These are phyloP conservation scores for Sciurus carolinensis DNA, from an alignment of 2,797 vertebrate species.

Conservation along the genomic window DNA sequence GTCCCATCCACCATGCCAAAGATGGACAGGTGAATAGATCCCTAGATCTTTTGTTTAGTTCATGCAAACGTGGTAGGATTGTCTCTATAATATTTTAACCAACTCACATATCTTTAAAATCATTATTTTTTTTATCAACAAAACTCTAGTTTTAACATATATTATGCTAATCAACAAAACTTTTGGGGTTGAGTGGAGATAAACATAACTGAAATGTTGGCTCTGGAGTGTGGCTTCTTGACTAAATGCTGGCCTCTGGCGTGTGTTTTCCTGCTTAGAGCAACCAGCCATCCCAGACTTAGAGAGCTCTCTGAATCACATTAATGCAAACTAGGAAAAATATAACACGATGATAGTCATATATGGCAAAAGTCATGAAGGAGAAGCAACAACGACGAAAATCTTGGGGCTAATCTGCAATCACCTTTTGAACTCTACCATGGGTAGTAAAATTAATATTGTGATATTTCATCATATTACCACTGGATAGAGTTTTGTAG, in stretches of 20 bases:
- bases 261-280: neutral
- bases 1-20: neutral
- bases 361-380: neutral
- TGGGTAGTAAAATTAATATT: neutral
- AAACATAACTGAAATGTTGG: neutral
- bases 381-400: neutral
- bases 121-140: constrained; percentile 16
- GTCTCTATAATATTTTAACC: neutral
- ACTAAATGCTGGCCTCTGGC: neutral
- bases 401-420: neutral
- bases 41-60: neutral
- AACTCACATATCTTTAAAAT: neutral
- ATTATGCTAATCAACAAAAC: neutral
- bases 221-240: neutral
- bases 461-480: neutral
- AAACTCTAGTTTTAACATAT: neutral
- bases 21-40: neutral
- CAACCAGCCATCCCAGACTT: neutral
- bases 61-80: neutral
- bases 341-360: neutral
- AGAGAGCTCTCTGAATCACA: neutral
- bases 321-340: neutral
- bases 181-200: neutral
- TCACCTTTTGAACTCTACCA: no score
- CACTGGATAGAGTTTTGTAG: neutral